phyloP scores from a whole-genome alignment of 2,797 vertebrate genomes.

The Spondyliosoma cantharus region DNA sequence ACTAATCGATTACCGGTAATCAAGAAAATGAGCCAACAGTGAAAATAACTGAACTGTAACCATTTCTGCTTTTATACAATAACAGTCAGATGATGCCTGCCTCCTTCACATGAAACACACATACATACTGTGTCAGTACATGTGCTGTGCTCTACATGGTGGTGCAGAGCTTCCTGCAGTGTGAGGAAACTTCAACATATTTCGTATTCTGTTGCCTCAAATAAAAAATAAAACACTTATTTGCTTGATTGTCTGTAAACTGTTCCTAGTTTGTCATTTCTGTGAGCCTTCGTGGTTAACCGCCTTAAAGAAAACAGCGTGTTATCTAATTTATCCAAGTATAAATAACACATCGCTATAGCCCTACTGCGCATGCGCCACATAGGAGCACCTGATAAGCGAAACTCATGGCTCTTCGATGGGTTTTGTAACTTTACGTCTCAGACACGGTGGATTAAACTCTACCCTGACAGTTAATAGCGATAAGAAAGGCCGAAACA shows the following conservation, averaged over 20 bases:
- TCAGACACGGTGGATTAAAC: not conserved
- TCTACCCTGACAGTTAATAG: rapidly evolving
- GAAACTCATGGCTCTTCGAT: not conserved
- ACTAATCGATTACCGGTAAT: too few relatives aligned
- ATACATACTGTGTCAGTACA: not conserved
- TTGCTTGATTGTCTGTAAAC: too few relatives aligned
- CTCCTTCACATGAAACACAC: not conserved
- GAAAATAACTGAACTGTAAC: too few relatives aligned
- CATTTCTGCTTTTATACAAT: not conserved
- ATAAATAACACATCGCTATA: not conserved
- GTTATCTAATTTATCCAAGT: not conserved
- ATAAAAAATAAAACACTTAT: not conserved
- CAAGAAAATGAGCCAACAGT: too few relatives aligned
- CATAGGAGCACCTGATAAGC: not conserved
- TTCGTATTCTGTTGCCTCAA: not conserved
- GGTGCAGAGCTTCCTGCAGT: not conserved
- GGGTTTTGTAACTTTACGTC: not conserved
- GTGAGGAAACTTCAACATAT: not conserved
- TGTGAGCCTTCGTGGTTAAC: not conserved
- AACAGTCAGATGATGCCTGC: constrained; percentile 26
- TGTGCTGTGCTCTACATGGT: not conserved
- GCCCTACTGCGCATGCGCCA: constrained; percentile 48
- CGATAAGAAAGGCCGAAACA: not conserved
- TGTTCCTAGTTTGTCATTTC: too few relatives aligned
- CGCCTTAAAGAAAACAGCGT: not conserved